These are phyloP conservation scores for Cosmia trapezina DNA, from an alignment of 2,888 invertebrate species.

Conservation along the genomic window DNA sequence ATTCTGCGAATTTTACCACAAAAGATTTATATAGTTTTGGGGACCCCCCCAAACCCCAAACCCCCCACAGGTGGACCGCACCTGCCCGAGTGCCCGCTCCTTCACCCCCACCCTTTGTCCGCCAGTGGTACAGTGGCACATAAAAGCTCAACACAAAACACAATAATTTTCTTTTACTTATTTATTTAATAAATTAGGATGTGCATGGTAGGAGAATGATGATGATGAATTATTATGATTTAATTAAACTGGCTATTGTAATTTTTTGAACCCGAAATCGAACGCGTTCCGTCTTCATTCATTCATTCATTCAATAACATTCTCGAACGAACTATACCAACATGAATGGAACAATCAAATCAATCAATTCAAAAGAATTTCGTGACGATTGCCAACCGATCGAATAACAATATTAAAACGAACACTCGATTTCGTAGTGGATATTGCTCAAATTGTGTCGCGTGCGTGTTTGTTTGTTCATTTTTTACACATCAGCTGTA, in stretches of 20 bases:
- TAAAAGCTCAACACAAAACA: too few species aligned
- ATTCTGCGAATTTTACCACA: too few species aligned
- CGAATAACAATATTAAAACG: conserved; percentile 70
- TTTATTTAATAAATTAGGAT: too few species aligned
- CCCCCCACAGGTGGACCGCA: too few species aligned
- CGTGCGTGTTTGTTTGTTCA: conserved; percentile 68
- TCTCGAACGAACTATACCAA: conserved; percentile 39
- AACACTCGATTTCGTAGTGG: conserved; percentile 67
- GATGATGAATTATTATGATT: too few species aligned
- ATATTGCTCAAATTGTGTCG: conserved; percentile 70
- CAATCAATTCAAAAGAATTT: conserved; percentile 78
- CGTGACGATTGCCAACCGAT: conserved; percentile 78
- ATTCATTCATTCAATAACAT: conserved; percentile 46
- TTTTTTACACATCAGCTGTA: conserved; percentile 68
- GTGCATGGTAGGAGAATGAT: too few species aligned
- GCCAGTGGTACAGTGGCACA: too few species aligned
- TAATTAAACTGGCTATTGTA: conserved; percentile 1
- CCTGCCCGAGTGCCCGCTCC: too few species aligned
- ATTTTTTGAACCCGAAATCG: conserved; percentile 5
- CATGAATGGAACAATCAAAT: conserved; percentile 65
- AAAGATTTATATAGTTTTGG: too few species aligned
- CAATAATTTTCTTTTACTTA: too few species aligned
- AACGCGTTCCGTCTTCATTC: conserved; percentile 36
- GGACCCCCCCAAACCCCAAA: too few species aligned
- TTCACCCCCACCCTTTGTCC: too few species aligned